Evolutionary conservation across 2,888 invertebrate genomes (phyloP).

Genomic region (Rugalucina vietnamica): DNA sequence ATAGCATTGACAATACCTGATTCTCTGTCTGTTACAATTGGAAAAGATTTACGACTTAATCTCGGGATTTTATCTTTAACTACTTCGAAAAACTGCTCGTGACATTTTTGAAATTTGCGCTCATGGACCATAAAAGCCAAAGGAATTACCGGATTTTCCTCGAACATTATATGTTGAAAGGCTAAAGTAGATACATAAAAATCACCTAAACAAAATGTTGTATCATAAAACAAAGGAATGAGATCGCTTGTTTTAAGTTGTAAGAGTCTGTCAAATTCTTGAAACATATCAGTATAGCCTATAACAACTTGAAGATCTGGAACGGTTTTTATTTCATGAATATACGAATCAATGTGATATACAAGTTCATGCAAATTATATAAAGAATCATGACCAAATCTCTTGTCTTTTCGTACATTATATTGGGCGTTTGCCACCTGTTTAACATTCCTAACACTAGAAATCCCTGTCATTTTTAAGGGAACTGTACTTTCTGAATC

Average conservation of each 20-base stretch:
- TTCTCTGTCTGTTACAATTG: slow-evolving; percentile 15
- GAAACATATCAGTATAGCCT: neutral
- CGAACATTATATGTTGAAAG: slow-evolving; percentile 21
- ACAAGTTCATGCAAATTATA: neutral
- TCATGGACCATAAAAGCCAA: slow-evolving; percentile 11
- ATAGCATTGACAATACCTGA: neutral
- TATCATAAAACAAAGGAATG: slow-evolving; percentile 9
- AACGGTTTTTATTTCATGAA: neutral
- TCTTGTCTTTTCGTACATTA: neutral
- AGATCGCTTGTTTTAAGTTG: neutral
- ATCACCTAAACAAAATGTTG: slow-evolving; percentile 20
- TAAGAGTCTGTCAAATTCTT: neutral
- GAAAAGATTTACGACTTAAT: neutral
- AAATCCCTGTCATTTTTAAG: neutral
- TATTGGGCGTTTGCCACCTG: neutral
- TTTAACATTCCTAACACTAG: neutral
- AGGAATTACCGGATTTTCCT: slow-evolving; percentile 2
- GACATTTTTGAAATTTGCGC: slow-evolving; percentile 24
- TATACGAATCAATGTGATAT: neutral
- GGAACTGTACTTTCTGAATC: neutral
- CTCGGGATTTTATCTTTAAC: slow-evolving; percentile 4
- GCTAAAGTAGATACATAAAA: slow-evolving; percentile 18
- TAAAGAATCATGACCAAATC: neutral
- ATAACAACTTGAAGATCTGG: slow-evolving; percentile 13
- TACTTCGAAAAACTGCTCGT: slow-evolving; percentile 15